These are phyloP conservation scores for Drosophila arizonae DNA, from an alignment of 1,140 invertebrate genomes.

Conservation along the genomic window DNA sequence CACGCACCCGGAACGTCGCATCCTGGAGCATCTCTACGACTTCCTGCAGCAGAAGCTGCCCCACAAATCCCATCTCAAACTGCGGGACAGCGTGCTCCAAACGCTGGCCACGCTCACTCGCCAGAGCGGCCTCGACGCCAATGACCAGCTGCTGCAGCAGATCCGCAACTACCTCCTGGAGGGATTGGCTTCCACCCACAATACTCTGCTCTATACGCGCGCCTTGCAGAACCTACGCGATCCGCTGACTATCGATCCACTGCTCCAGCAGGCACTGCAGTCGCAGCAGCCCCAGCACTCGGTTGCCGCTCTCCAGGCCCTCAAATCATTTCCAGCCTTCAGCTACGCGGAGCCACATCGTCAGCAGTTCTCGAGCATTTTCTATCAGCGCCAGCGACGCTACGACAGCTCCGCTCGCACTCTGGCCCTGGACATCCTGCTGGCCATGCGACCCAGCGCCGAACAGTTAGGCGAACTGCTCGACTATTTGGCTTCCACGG, in stretches of 20 bases:
- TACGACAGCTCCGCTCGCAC: slow-evolving; percentile 89
- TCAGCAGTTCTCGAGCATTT: slow-evolving; percentile 84
- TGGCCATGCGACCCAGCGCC: slow-evolving; percentile 85
- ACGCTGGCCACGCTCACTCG: slow-evolving; percentile 86
- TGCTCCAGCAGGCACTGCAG: slow-evolving; percentile 84
- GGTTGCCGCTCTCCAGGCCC: slow-evolving; percentile 87
- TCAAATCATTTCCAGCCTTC: slow-evolving; percentile 84
- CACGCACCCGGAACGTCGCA: slow-evolving; percentile 84
- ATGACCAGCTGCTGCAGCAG: slow-evolving; percentile 56
- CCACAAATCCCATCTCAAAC: slow-evolving; percentile 84
- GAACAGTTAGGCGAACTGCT: slow-evolving; percentile 85
- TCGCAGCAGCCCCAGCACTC: slow-evolving; percentile 84
- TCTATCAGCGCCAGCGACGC: slow-evolving; percentile 86
- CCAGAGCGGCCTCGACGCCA: slow-evolving; percentile 70
- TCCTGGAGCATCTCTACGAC: slow-evolving; percentile 85
- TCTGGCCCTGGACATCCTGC: slow-evolving; percentile 88
- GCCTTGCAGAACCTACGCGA: slow-evolving; percentile 87
- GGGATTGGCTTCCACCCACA: slow-evolving; percentile 81
- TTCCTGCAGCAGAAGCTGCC: slow-evolving; percentile 73
- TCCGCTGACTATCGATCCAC: slow-evolving; percentile 84
- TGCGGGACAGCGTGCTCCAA: slow-evolving; percentile 87
- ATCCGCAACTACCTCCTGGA: slow-evolving; percentile 51
- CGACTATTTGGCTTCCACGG: slow-evolving; percentile 84
- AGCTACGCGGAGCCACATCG: slow-evolving; percentile 79
- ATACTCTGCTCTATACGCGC: slow-evolving; percentile 85